Evolutionary conservation across 2,888 invertebrate species (phyloP).

Genomic region (Notocelia uddmanniana): DNA sequence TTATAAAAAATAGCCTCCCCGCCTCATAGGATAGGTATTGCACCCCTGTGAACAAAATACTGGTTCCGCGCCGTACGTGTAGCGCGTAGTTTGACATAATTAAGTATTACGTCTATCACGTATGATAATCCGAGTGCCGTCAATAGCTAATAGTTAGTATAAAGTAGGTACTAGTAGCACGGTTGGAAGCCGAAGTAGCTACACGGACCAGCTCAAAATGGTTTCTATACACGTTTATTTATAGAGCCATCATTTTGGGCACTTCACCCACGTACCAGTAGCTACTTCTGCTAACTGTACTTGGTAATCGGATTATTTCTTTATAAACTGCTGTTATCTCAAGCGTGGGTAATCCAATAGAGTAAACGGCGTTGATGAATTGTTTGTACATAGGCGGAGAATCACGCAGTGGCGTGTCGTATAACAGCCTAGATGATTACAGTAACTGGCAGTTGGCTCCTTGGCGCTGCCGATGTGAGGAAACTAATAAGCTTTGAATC

Average conservation of each 20-base stretch:
- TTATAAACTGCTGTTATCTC: slow-evolving; percentile 18
- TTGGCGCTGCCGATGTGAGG: slow-evolving; percentile 28
- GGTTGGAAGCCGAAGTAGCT: too few species aligned
- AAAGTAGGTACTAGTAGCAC: too few species aligned
- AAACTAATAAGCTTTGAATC: slow-evolving; percentile 13
- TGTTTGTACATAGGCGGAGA: slow-evolving; percentile 32
- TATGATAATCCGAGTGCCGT: background rate
- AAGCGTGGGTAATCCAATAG: slow-evolving; percentile 24
- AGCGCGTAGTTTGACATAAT: background rate
- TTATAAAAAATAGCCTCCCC: too few species aligned
- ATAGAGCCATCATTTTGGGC: too few species aligned
- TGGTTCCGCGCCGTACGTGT: too few species aligned
- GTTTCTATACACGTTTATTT: too few species aligned
- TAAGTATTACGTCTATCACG: background rate
- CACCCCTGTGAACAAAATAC: too few species aligned
- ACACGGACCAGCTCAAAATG: too few species aligned
- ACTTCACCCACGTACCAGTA: too few species aligned
- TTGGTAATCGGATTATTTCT: slow-evolving; percentile 4
- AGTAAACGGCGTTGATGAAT: slow-evolving; percentile 21
- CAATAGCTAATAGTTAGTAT: background rate
- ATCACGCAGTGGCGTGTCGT: slow-evolving; percentile 24
- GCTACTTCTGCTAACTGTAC: background rate
- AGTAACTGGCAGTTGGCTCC: slow-evolving; percentile 20
- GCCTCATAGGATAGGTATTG: too few species aligned
- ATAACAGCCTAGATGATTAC: slow-evolving; percentile 36